phyloP scores from a whole-genome alignment of 2,888 invertebrate genomes.

The Zootermopsis nevadensis region DNA sequence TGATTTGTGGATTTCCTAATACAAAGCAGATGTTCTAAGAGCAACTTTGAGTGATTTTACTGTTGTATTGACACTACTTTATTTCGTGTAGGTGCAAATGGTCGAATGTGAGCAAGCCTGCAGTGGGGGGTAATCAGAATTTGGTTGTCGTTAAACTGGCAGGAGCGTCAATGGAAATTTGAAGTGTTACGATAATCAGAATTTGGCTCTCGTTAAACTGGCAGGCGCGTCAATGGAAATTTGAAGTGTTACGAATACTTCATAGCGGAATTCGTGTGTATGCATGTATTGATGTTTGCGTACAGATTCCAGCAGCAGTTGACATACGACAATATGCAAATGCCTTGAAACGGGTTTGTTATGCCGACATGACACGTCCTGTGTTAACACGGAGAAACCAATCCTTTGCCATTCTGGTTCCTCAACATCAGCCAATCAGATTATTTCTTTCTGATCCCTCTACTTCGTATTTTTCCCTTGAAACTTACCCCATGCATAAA shows the following conservation, averaged over 20 bases:
- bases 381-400: background rate
- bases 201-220: no score
- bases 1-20: no score
- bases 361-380: background rate
- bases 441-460: slow-evolving; percentile 30
- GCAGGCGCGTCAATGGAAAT: background rate
- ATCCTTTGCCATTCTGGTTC: background rate
- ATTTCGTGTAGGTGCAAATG: no score
- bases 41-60: no score
- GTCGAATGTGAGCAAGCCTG: no score
- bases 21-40: no score
- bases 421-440: slow-evolving; percentile 9
- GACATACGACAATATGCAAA: slow-evolving; percentile 1
- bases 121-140: no score
- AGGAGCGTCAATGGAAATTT: background rate
- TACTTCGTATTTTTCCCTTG: slow-evolving; percentile 16
- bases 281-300: background rate
- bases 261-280: background rate
- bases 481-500: slow-evolving; percentile 41
- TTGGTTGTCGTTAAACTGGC: no score
- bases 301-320: background rate
- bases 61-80: no score
- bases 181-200: background rate
- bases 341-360: background rate
- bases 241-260: background rate